phyloP scores from a whole-genome alignment of 92 coral and sea anemone genomes.

The Zoanthus solanderi region DNA sequence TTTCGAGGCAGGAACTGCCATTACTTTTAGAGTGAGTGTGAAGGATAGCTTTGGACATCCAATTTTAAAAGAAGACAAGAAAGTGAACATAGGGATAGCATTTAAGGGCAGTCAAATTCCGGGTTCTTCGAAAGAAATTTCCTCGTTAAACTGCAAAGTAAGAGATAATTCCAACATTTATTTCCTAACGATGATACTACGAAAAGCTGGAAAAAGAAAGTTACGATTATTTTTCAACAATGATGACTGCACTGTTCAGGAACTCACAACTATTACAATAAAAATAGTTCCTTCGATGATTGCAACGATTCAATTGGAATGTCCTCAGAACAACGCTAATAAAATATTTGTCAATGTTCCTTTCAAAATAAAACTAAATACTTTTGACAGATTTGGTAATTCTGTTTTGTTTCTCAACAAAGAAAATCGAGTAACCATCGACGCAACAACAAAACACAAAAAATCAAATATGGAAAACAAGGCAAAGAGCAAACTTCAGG shows the following conservation, averaged over 20 bases:
- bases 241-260: background rate
- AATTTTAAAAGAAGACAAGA: background rate
- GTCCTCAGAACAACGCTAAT: background rate
- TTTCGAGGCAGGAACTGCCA: slow-evolving; percentile 39
- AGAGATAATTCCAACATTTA: background rate
- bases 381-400: slow-evolving; percentile 11
- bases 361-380: background rate
- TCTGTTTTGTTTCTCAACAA: background rate
- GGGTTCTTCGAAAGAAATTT: background rate
- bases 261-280: background rate
- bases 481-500: background rate
- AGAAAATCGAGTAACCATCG: background rate
- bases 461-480: background rate
- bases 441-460: background rate
- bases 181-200: background rate
- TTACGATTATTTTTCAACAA: background rate
- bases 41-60: slow-evolving; percentile 28
- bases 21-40: slow-evolving; percentile 25
- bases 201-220: background rate
- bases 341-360: background rate
- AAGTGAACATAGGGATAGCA: background rate
- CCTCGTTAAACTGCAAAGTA: background rate
- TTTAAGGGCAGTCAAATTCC: background rate
- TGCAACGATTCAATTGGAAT: background rate
- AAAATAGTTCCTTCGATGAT: background rate